Evolutionary conservation across 2,113 vertebrate species (phyloP).

Genomic region (Cyanoderma ruficeps): DNA sequence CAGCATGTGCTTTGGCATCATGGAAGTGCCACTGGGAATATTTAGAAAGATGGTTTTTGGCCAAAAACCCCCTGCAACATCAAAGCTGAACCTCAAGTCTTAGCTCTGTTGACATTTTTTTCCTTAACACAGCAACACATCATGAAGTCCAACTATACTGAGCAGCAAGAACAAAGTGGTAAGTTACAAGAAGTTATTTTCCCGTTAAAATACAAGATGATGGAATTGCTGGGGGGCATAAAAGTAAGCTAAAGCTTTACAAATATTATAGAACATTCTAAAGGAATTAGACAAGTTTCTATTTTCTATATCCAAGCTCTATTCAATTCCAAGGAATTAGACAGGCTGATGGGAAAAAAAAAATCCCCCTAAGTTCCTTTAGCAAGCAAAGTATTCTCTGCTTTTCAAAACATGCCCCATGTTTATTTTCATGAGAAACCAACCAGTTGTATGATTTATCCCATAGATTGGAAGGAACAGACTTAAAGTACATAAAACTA

Average conservation of each 20-base stretch:
- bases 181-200: background rate
- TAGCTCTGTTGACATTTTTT: accelerated
- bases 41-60: background rate
- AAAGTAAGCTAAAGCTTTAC: background rate
- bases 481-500: background rate
- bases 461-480: background rate
- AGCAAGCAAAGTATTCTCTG: background rate
- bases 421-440: background rate
- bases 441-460: background rate
- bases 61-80: background rate
- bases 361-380: background rate
- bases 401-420: background rate
- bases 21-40: background rate
- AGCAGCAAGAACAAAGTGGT: background rate
- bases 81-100: background rate
- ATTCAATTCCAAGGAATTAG: background rate
- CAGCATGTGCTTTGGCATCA: background rate
- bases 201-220: background rate
- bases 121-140: background rate
- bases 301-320: too few relatives aligned
- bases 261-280: background rate
- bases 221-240: background rate
- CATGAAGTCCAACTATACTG: background rate
- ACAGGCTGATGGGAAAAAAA: background rate
- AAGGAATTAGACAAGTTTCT: background rate